Conservation (phyloP, 2,797 vertebrate genomes). For the Morus bassanus region DNA sequence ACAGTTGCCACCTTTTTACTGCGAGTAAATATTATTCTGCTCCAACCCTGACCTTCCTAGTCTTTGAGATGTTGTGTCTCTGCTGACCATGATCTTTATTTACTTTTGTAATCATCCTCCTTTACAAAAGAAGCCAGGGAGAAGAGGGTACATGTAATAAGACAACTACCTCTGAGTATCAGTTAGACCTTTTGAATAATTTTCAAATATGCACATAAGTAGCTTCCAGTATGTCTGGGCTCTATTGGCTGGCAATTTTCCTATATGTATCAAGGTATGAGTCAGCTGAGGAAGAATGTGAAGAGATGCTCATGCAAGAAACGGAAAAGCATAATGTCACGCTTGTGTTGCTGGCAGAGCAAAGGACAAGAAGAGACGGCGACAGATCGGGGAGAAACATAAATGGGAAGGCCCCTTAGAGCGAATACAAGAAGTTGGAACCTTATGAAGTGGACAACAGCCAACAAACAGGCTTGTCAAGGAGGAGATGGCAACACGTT, state of each 20-base stretch:
- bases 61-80: background rate
- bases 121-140: background rate
- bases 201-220: background rate
- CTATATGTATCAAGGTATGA: background rate
- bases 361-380: background rate
- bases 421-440: background rate
- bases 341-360: background rate
- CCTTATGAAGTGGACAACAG: background rate
- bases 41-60: background rate
- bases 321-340: background rate
- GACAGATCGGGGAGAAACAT: background rate
- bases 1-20: background rate
- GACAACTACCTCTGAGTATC: background rate
- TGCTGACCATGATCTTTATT: background rate
- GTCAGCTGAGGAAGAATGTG: slow-evolving; percentile 19
- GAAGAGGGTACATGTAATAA: background rate
- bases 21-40: background rate
- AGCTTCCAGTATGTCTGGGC: background rate
- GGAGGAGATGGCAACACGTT: background rate
- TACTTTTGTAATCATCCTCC: background rate
- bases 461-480: background rate
- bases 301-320: slow-evolving; percentile 17
- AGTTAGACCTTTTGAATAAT: background rate
- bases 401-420: background rate
- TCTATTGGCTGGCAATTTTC: background rate